phyloP scores from a whole-genome alignment of 2,113 vertebrate species.

The Narcine bancroftii region DNA sequence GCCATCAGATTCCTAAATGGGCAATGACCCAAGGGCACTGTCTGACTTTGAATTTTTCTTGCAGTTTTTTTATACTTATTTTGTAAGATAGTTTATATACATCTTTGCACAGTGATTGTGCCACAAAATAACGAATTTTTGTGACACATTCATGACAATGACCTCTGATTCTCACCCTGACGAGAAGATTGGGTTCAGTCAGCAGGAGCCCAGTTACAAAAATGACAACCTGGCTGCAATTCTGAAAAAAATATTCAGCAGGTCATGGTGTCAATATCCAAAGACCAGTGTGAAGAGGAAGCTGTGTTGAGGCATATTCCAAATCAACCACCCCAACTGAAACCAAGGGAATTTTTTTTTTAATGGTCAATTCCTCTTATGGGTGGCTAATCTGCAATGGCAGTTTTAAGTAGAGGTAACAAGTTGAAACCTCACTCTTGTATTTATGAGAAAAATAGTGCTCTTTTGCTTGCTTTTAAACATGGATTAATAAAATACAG shows the following conservation, averaged over 20 bases:
- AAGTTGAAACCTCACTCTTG: not conserved
- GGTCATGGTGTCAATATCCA: not conserved
- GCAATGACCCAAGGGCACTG: no score
- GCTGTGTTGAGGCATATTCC: not conserved
- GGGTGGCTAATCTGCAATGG: no score
- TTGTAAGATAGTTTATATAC: no score
- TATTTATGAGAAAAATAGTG: not conserved
- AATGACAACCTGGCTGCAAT: not conserved
- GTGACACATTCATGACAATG: no score
- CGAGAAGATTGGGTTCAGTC: not conserved
- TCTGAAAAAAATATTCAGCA: not conserved
- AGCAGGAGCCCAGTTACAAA: not conserved
- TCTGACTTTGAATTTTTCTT: no score
- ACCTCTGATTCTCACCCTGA: no score
- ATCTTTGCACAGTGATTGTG: no score
- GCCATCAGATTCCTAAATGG: no score
- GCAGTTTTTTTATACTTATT: no score
- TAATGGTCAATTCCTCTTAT: not conserved
- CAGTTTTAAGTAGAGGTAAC: not conserved
- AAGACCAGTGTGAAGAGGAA: not conserved
- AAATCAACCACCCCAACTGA: not conserved
- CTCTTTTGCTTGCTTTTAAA: slow-evolving; percentile 12
- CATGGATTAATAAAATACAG: slow-evolving; percentile 2
- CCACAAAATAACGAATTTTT: no score
- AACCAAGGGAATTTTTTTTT: not conserved